Evolutionary conservation across 2,797 vertebrate species (phyloP).

Genomic region (Ispidina picta): DNA sequence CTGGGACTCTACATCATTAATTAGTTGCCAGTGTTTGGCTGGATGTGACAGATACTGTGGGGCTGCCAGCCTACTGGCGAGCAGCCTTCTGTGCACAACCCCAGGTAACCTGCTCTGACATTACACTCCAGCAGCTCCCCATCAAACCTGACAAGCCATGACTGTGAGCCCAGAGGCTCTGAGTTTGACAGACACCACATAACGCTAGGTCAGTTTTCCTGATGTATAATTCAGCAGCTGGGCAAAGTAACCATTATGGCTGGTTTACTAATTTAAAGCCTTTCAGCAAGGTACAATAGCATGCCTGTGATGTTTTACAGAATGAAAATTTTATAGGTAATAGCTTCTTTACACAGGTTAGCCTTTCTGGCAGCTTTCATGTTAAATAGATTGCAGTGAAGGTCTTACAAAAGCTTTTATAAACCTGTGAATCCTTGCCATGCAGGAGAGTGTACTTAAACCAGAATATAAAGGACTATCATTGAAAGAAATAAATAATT

Average conservation of each 20-base stretch:
- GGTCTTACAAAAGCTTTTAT: background rate
- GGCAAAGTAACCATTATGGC: background rate
- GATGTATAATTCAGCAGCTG: constrained; percentile 36
- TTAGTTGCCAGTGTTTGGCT: background rate
- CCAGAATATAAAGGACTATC: background rate
- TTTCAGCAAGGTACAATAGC: background rate
- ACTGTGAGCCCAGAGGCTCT: background rate
- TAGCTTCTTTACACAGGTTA: background rate
- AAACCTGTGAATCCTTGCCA: background rate
- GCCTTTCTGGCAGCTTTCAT: background rate
- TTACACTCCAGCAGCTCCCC: background rate
- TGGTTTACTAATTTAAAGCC: constrained; percentile 29
- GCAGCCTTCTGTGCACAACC: background rate
- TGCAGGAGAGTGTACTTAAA: background rate
- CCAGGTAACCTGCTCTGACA: background rate
- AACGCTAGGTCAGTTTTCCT: constrained; percentile 11
- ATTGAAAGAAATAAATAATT: background rate
- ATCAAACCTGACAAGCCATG: constrained; percentile 18
- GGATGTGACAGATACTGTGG: background rate
- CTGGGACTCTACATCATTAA: background rate
- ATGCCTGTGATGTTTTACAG: background rate
- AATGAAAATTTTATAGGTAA: background rate
- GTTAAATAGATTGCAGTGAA: background rate
- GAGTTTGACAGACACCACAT: background rate
- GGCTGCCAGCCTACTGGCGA: background rate